phyloP scores from a whole-genome alignment of 2,797 vertebrate species.

The Urosaurus nigricauda region DNA sequence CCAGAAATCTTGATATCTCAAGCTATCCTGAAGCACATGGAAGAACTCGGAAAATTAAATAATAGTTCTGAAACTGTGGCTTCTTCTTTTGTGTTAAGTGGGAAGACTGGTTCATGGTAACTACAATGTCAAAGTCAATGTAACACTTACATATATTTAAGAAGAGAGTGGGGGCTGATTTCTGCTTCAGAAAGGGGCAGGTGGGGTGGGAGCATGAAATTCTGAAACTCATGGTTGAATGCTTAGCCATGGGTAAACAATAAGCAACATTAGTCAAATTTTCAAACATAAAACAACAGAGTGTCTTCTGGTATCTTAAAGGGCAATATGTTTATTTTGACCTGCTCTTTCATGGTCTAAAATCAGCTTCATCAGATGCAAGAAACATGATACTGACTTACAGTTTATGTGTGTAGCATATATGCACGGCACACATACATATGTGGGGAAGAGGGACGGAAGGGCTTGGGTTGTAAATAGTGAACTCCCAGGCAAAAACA shows the following conservation, averaged over 20 bases:
- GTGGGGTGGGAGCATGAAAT: background rate
- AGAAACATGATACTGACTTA: background rate
- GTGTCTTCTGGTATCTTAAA: too few relatives aligned
- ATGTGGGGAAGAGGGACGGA: too few relatives aligned
- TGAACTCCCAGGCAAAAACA: background rate
- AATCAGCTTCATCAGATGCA: too few relatives aligned
- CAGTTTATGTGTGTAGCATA: background rate
- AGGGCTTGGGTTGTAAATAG: too few relatives aligned
- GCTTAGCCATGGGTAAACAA: background rate
- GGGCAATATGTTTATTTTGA: too few relatives aligned
- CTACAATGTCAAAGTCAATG: too few relatives aligned
- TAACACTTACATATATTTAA: background rate
- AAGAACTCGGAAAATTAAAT: background rate
- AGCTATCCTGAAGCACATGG: background rate
- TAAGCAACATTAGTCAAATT: background rate
- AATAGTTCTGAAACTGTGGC: too few relatives aligned
- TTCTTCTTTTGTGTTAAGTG: background rate
- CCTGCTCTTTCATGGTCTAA: too few relatives aligned
- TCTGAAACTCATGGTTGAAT: background rate
- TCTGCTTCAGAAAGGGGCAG: background rate
- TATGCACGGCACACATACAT: too few relatives aligned
- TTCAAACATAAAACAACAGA: background rate
- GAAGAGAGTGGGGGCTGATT: background rate
- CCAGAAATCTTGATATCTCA: slow-evolving; percentile 7
- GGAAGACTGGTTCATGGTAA: background rate